phyloP scores from a whole-genome alignment of 1,140 invertebrate species.

The Apis laboriosa region DNA sequence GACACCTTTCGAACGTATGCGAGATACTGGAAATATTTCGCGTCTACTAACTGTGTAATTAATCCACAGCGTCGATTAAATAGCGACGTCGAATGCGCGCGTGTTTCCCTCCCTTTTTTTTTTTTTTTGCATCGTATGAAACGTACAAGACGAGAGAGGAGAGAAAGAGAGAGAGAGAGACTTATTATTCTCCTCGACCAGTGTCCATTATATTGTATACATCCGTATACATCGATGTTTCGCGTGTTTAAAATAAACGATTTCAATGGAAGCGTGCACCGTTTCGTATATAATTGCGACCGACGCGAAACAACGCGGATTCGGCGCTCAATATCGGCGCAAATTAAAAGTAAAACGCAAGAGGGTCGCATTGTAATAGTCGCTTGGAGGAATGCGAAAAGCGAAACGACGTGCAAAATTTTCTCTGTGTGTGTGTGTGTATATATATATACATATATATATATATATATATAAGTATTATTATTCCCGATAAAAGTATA shows the following conservation, averaged over 20 bases:
- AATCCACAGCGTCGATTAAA: conserved; percentile 7
- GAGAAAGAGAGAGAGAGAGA: too few relatives aligned
- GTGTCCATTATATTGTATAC: conserved; percentile 4
- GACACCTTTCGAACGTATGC: conserved; percentile 6
- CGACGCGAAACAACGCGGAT: neutral
- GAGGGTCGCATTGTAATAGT: conserved; percentile 10
- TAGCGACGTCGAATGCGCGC: neutral
- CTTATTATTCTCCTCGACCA: neutral
- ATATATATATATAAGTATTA: too few relatives aligned
- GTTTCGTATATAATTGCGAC: conserved; percentile 10
- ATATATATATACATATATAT: neutral
- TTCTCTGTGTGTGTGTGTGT: neutral
- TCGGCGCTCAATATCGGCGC: conserved; percentile 23
- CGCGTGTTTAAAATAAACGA: neutral
- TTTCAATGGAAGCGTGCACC: neutral
- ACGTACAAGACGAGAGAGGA: neutral
- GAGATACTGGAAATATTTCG: conserved; percentile 20
- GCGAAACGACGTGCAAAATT: neutral
- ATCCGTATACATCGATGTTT: conserved; percentile 1
- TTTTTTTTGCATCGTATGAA: neutral
- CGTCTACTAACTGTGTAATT: conserved; percentile 13
- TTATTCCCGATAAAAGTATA: too few relatives aligned
- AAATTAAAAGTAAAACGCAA: conserved; percentile 41
- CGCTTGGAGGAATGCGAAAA: neutral
- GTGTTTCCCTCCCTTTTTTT: neutral